Base-by-base conservation (phyloP, 2,113 vertebrate species). In the Cryptomyrus ogoouensis region DNA sequence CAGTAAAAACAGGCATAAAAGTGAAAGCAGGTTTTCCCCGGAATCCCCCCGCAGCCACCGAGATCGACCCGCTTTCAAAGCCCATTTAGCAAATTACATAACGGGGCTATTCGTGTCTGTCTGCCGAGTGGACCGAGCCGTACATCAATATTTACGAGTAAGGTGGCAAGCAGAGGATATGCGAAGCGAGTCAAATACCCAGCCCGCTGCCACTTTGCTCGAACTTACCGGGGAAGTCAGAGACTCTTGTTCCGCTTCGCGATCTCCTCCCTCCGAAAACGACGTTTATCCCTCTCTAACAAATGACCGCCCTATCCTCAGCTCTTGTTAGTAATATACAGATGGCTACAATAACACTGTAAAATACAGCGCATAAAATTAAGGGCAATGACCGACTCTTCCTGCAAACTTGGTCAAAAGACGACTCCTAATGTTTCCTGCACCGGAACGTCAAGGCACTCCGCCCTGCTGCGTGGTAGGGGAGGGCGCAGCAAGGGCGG, bases 241-340 rank as follows among this genome's bases (percentile, higher is more conserved):
- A 8, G 35, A n/a, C 95, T 95, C 95, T 95, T 95, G 95, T 96
- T 96, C 95, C 95, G 95, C 93, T 95, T 96, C 58, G 56, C 56
- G 58, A 70, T 80, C 46, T 12, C 24, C 19, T 39, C 70, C 44
- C 15, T 77, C 88, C 88, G 66, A 50, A 35, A 70, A 12, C n/a
- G 35, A 24, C 70, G 70, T 17, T 77, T 77, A 35, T 39, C 70
- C 70, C 12, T 77, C 3, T 19, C 17, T 39, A 80, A 42, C 74
- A 9, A 39, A 80, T 12, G 74, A 19, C 5, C 35, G 15, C 74
- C 15, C 12, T 7, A 19, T 7, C 13, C 15, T 80, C 12, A 80
- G 74, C 15, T 1, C 35, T 19, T 39, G 42, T 42, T 8, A 42
- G 74, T 19, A 42, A 42, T 15, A 39, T 42, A 80, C 74, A 19